Percentiles rank a stretch among this genome's conserved stretches.
phyloP scores from a whole-genome alignment of 2,113 vertebrate species.

The Perccottus glenii region DNA sequence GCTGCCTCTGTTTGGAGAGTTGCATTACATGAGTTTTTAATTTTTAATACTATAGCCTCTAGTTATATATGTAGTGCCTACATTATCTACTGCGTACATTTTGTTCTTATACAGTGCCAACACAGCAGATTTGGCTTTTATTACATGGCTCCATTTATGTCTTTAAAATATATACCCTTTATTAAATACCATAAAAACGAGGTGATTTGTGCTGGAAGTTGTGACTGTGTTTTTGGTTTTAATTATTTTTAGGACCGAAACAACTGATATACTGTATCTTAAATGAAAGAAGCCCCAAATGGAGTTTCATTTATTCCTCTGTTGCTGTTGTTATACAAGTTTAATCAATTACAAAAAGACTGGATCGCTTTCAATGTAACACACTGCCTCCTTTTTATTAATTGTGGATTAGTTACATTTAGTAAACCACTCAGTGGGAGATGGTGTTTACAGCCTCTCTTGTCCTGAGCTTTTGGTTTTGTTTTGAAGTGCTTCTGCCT shows the following conservation, averaged over 20 bases:
- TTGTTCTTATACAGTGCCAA: background rate
- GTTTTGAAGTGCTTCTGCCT: background rate
- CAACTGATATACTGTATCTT: too few relatives aligned
- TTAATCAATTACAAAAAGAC: too few relatives aligned
- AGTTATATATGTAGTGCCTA: constrained; percentile 1
- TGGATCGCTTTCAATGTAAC: too few relatives aligned
- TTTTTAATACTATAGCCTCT: background rate
- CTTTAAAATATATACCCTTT: background rate
- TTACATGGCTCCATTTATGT: constrained; percentile 7
- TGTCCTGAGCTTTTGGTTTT: background rate
- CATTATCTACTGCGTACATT: background rate
- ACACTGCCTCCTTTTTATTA: too few relatives aligned
- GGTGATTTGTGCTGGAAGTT: background rate
- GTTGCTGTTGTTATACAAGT: too few relatives aligned
- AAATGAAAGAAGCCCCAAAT: too few relatives aligned
- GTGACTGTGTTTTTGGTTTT: too few relatives aligned
- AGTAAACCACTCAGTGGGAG: background rate
- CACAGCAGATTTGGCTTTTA: constrained; percentile 5
- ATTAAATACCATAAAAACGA: background rate
- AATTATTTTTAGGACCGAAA: too few relatives aligned
- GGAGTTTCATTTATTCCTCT: too few relatives aligned
- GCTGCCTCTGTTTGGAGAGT: constrained; percentile 31
- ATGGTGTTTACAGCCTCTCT: background rate
- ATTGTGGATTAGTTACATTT: background rate
- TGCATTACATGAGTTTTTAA: constrained; percentile 25